A percentile compares a stretch with the other conserved stretches of the same genome.
These are phyloP conservation scores for Ascaphus truei DNA, from an alignment of 2,113 vertebrate genomes.

Conservation along the genomic window DNA sequence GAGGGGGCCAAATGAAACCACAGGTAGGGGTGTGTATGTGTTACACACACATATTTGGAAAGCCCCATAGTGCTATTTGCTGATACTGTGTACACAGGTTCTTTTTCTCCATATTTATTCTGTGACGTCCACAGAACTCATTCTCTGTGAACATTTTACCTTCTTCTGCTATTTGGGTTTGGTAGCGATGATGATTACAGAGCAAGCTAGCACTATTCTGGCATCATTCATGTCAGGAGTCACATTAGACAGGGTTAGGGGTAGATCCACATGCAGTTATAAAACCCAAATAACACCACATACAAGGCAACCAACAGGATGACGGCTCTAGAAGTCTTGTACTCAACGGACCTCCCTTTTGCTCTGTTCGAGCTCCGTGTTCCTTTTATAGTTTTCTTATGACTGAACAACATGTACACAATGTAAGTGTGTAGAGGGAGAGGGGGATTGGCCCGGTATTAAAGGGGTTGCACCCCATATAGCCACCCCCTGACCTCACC, in stretches of 20 bases:
- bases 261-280: constrained; percentile 14
- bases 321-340: constrained; percentile 17
- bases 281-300: constrained; percentile 4
- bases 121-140: too few species aligned
- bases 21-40: too few species aligned
- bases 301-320: constrained; percentile 8
- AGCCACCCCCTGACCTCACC: too few species aligned
- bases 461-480: too few species aligned
- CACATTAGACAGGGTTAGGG: neutral
- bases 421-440: constrained; percentile 12
- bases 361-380: constrained; percentile 15
- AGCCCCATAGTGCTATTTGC: too few species aligned
- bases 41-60: too few species aligned
- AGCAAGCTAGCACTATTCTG: neutral
- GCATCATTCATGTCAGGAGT: neutral
- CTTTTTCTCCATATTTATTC: too few species aligned
- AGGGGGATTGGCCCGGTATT: too few species aligned
- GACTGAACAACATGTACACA: constrained; percentile 4
- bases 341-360: constrained; percentile 1
- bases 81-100: too few species aligned
- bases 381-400: constrained; percentile 2
- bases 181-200: neutral
- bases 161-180: constrained; percentile 12
- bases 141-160: too few species aligned
- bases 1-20: too few species aligned